phyloP scores from a whole-genome alignment of 2,888 invertebrate species.

The Odontocolon sp. region DNA sequence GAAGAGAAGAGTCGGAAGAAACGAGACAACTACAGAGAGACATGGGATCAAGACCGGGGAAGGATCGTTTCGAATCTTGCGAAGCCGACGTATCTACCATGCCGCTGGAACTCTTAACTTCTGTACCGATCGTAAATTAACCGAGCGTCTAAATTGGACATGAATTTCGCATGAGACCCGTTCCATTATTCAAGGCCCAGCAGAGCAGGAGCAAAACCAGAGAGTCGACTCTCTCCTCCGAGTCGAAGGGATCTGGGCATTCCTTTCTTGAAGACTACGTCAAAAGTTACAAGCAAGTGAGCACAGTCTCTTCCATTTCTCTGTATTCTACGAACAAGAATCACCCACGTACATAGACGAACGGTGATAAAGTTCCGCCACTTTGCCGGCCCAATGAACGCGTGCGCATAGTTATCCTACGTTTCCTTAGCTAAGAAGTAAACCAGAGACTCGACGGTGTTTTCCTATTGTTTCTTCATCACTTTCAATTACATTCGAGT shows the following conservation, averaged over 20 bases:
- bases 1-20: not conserved
- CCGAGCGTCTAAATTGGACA: constrained; percentile 71
- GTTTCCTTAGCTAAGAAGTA: too few species aligned
- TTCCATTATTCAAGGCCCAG: constrained; percentile 68
- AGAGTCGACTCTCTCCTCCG: constrained; percentile 39
- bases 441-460: too few species aligned
- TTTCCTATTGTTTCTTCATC: too few species aligned
- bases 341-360: not conserved
- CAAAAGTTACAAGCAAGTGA: not conserved
- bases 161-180: constrained; percentile 72
- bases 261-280: constrained; percentile 20
- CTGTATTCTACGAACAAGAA: not conserved
- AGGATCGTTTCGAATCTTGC: not conserved
- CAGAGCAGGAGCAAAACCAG: constrained; percentile 26
- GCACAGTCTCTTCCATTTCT: not conserved
- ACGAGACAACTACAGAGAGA: constrained; percentile 9
- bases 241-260: constrained; percentile 22
- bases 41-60: not conserved
- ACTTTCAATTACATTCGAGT: too few species aligned
- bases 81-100: not conserved
- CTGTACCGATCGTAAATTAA: constrained; percentile 71
- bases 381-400: too few species aligned
- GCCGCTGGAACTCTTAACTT: constrained; percentile 62
- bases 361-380: not conserved
- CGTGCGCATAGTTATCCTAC: too few species aligned